A percentile compares a stretch with the other conserved stretches of the same genome.
These are phyloP conservation scores for Arctopsyche grandis DNA, from an alignment of 1,140 invertebrate species.

Conservation along the genomic window DNA sequence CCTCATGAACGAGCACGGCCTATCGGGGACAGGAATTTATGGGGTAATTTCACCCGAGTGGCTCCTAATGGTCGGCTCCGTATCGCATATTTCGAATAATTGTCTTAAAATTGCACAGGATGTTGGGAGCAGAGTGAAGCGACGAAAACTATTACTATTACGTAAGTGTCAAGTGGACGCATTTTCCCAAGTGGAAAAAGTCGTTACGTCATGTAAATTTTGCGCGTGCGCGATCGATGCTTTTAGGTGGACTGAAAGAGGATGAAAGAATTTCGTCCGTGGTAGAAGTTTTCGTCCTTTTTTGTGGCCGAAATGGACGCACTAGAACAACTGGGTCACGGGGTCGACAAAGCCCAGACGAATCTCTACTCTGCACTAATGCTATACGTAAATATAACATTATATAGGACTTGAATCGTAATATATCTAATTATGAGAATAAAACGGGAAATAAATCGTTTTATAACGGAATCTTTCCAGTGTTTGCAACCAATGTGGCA, in stretches of 20 bases:
- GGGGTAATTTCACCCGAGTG: neutral
- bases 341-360: neutral
- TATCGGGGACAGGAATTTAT: neutral
- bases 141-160: neutral
- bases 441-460: too few species aligned
- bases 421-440: too few species aligned
- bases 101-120: neutral
- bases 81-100: constrained; percentile 11
- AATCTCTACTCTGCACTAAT: neutral
- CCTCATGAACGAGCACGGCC: neutral
- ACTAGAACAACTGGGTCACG: neutral
- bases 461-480: too few species aligned
- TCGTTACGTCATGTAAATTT: neutral
- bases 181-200: neutral
- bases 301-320: neutral
- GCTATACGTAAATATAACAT: too few species aligned
- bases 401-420: too few species aligned
- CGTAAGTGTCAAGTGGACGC: neutral
- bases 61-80: neutral
- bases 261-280: neutral
- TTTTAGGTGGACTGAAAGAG: neutral
- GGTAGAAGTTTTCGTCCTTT: neutral
- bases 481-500: too few species aligned
- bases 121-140: neutral
- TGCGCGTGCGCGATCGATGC: neutral